Evolutionary conservation across 2,113 vertebrate genomes (phyloP), one percentile per base, ranked within the genome.

Genomic region (Mobula hypostoma): DNA sequence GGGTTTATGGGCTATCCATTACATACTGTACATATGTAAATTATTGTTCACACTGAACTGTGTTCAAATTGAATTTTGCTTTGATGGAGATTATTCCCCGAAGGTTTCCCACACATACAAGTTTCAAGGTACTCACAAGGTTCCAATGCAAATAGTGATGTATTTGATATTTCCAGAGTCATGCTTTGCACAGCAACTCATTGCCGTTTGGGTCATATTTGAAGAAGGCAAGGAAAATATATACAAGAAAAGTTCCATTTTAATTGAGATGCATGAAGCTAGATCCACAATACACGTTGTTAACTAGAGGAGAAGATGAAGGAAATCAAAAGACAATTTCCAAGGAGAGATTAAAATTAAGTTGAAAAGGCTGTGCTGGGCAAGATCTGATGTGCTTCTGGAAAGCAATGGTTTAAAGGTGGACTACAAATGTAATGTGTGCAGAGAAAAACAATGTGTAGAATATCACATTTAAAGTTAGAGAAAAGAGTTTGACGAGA

Each of bases 11-110:
- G 5, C 29, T 36, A 90, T 66, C 85, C 61, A 90, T 90, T 90
- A 90, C 85, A 68, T n/a, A 90, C 61, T 5, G 15, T 90, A 90
- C 61, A 66, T 66, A 90, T 66, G 85, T 66, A 90, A 90, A 90
- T 90, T 66, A 90, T 90, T 66, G 61, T 66, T 66, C 85, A 66
- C 85, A 90, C 27, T 66, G 85, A 90, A 90, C 63, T 90, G 85
- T 90, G 85, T 14, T 90, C 85, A 68, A 68, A 66, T 90, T 66
- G 85, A 66, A 90, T 90, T 90, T 90, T 90, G 61, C 85, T 90
- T 90, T 90, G 61, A 68, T 90, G 85, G 58, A 66, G 85, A 68
- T 90, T 87, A 66, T 66, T 68, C 85, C 85, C 85, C 32, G 61
- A 90, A 90, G 85, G 85, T 66, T 63, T 66, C 61, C 61, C 17